Evolutionary conservation across 2,797 vertebrate genomes (phyloP).

Genomic region (Muscicapa comitata): DNA sequence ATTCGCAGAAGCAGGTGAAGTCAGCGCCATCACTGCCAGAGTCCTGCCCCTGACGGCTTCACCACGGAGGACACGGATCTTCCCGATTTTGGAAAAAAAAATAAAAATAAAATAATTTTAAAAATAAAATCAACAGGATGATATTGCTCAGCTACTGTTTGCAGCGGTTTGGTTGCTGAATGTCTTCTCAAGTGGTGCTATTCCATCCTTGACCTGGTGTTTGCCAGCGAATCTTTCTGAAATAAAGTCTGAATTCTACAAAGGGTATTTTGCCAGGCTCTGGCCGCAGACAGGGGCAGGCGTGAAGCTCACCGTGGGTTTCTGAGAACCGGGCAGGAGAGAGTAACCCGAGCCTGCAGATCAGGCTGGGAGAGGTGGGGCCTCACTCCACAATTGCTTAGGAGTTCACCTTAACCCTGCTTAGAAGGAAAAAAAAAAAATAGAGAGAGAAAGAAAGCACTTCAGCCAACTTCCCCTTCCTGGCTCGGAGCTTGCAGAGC

Average conservation of each 20-base stretch:
- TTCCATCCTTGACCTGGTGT: not conserved
- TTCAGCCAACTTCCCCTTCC: not conserved
- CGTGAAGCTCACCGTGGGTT: accelerated
- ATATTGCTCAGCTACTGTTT: not conserved
- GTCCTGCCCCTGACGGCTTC: not conserved
- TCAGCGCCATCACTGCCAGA: not conserved
- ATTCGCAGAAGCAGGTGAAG: conserved; percentile 30
- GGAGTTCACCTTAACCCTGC: not conserved
- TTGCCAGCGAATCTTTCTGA: not conserved
- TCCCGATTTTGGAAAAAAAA: not conserved
- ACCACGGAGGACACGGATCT: not conserved
- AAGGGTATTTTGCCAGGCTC: not conserved
- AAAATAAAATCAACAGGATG: not conserved
- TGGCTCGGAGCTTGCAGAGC: not conserved
- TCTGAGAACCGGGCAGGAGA: not conserved
- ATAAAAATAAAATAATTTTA: not conserved
- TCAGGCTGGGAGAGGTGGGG: not conserved
- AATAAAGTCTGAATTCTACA: not conserved
- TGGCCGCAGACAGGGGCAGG: not conserved
- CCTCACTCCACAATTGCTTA: not conserved
- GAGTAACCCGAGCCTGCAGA: not conserved
- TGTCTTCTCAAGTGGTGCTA: not conserved
- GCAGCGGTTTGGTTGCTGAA: not conserved
- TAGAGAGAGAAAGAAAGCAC: not conserved
- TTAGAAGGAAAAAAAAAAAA: not conserved